Evolutionary conservation across 2,113 vertebrate genomes (phyloP).

Genomic region (Oceanites oceanicus): DNA sequence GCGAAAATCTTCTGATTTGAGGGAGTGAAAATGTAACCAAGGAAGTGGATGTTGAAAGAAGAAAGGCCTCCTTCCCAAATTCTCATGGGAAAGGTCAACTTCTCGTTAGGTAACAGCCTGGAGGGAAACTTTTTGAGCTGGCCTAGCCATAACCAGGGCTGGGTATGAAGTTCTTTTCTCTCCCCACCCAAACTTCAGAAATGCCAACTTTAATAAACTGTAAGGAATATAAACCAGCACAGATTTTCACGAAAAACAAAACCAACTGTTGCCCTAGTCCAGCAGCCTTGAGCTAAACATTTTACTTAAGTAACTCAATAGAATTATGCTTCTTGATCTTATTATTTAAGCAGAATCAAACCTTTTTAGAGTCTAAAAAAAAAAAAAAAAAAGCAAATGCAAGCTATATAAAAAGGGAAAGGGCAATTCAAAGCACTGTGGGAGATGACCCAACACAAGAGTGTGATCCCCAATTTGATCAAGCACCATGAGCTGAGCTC

Average conservation of each 20-base stretch:
- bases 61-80: neutral
- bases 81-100: neutral
- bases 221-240: neutral
- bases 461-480: neutral
- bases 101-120: neutral
- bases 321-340: neutral
- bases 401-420: neutral
- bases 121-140: neutral
- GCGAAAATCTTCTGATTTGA: neutral
- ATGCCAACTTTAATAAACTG: neutral
- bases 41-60: fast-evolving
- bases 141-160: neutral
- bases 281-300: neutral
- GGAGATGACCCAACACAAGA: neutral
- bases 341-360: neutral
- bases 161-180: neutral
- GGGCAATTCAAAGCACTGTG: neutral
- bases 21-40: neutral
- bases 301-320: neutral
- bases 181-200: neutral
- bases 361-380: neutral
- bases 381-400: neutral
- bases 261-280: neutral
- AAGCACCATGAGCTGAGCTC: neutral
- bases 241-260: neutral